Conservation (phyloP, 2,797 vertebrate species). For the Gila robusta region DNA sequence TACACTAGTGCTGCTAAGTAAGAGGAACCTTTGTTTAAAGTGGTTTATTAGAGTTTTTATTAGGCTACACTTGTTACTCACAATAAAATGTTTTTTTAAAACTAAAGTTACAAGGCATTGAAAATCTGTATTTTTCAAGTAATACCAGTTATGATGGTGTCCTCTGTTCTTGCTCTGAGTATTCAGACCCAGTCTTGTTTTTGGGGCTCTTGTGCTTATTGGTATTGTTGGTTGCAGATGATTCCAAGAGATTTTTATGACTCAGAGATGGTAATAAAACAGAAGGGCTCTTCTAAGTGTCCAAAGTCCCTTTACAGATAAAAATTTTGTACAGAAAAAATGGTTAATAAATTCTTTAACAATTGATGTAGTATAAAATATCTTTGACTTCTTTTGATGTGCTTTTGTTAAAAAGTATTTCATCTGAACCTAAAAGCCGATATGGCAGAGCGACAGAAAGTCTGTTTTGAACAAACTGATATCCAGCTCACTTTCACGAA, state of each 20-base stretch:
- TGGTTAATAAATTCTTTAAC: not conserved
- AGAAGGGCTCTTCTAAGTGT: not conserved
- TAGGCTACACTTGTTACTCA: slow-evolving; percentile 9
- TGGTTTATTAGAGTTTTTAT: not conserved
- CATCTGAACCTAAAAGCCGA: not conserved
- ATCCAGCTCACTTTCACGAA: not conserved
- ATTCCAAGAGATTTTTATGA: slow-evolving; percentile 32
- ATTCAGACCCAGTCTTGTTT: not conserved
- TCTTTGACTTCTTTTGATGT: slow-evolving; percentile 3
- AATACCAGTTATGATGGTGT: slow-evolving; percentile 27
- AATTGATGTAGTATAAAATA: not conserved
- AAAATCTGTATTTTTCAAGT: slow-evolving; percentile 56
- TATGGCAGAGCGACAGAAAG: not conserved
- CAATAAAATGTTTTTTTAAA: not conserved
- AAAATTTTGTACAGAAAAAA: slow-evolving; percentile 17
- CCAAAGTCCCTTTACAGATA: slow-evolving; percentile 32
- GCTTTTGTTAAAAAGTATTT: not conserved
- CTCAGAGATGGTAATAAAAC: not conserved
- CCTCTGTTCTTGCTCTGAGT: not conserved
- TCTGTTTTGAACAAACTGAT: not conserved
- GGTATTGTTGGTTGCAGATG: not conserved
- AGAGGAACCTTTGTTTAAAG: not conserved
- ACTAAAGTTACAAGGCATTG: slow-evolving; percentile 23
- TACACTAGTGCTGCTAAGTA: not conserved
- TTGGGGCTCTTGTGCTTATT: slow-evolving; percentile 8